Evolutionary conservation across 1,140 invertebrate species (phyloP).

Genomic region (Brachionus rotundiformis): DNA sequence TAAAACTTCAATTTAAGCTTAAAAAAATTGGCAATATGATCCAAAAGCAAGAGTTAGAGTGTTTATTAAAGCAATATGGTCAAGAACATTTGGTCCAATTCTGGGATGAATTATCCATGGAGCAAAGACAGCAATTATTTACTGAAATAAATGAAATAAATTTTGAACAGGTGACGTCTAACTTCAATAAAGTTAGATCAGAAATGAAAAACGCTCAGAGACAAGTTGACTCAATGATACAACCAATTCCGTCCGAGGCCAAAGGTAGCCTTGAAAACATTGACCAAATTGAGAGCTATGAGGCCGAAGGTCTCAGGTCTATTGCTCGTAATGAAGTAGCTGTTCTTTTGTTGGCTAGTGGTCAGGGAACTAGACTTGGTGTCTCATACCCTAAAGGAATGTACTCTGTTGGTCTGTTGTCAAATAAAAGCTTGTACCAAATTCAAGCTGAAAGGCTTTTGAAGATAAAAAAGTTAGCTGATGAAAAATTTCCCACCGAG

Average conservation of each 20-base stretch:
- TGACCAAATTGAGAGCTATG: background rate
- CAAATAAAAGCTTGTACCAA: constrained; percentile 85
- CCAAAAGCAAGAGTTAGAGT: background rate
- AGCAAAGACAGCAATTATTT: background rate
- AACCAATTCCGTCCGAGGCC: background rate
- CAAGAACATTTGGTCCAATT: constrained; percentile 48
- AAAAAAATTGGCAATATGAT: background rate
- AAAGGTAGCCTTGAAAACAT: constrained; percentile 7
- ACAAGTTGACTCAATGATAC: background rate
- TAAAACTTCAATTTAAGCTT: constrained; percentile 12
- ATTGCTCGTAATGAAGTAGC: constrained; percentile 79
- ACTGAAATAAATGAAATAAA: constrained; percentile 1
- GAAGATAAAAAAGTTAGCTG: constrained; percentile 24
- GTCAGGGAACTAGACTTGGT: constrained; percentile 86
- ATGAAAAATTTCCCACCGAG: background rate
- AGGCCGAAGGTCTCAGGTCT: constrained; percentile 68
- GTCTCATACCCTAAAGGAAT: constrained; percentile 94
- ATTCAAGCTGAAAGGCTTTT: constrained; percentile 88
- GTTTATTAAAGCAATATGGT: background rate
- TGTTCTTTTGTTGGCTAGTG: constrained; percentile 77
- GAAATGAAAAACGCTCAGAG: background rate
- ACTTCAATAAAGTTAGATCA: background rate
- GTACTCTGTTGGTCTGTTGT: constrained; percentile 87
- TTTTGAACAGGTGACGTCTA: background rate
- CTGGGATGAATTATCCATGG: constrained; percentile 32